Conservation (phyloP, 2,113 vertebrate species). For the Cricetomys ansorgei region DNA sequence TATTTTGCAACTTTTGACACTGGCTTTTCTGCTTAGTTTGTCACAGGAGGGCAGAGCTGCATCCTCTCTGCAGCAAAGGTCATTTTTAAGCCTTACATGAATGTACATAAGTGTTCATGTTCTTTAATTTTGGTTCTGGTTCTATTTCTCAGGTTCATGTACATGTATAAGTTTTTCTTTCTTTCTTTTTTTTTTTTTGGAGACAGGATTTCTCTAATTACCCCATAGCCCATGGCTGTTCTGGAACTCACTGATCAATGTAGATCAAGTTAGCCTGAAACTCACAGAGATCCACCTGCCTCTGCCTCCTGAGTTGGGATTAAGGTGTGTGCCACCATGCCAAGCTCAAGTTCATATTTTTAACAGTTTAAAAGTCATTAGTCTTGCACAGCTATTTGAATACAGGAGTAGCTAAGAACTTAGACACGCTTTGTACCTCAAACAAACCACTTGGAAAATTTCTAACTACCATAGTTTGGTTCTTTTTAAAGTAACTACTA, state of each 20-base stretch:
- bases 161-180: neutral
- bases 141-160: neutral
- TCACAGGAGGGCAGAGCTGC: conserved; percentile 4
- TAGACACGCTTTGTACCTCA: neutral
- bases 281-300: neutral
- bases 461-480: conserved; percentile 29
- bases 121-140: neutral
- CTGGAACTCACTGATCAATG: neutral
- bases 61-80: conserved; percentile 71
- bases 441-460: conserved; percentile 20
- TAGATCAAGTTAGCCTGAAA: neutral
- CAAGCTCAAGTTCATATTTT: conserved; percentile 32
- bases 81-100: conserved; percentile 33
- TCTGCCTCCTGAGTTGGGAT: neutral
- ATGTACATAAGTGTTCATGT: neutral
- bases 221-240: neutral
- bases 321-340: neutral
- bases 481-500: conserved; percentile 50
- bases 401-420: conserved; percentile 7
- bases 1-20: conserved; percentile 70
- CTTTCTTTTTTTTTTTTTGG: neutral
- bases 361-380: neutral
- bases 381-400: neutral
- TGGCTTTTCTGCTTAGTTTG: conserved; percentile 65
- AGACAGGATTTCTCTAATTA: neutral